Conservation (phyloP, 2,888 invertebrate species). For the Drosophila limbata region DNA sequence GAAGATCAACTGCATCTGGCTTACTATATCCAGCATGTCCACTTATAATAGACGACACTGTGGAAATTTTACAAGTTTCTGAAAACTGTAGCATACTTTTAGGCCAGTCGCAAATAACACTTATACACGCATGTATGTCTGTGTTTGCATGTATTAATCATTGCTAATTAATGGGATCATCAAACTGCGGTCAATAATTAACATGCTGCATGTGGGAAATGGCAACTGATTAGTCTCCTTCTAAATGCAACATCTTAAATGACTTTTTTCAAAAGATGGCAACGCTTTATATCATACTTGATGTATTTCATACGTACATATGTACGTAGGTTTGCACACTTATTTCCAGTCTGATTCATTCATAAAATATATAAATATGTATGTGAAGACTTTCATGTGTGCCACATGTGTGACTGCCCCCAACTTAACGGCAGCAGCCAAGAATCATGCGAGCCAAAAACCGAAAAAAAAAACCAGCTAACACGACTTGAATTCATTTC, state of each 20-base stretch:
- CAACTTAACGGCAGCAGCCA: constrained; percentile 31
- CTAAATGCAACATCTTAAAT: constrained; percentile 18
- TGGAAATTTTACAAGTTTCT: neutral
- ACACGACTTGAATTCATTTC: constrained; percentile 51
- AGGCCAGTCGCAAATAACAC: constrained; percentile 21
- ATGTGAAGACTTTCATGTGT: constrained; percentile 9
- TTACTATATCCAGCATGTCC: too few relatives aligned
- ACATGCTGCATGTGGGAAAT: constrained; percentile 19
- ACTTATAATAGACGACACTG: constrained; percentile 28
- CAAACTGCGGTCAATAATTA: constrained; percentile 41
- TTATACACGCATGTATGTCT: neutral
- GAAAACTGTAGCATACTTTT: constrained; percentile 45
- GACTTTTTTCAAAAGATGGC: neutral
- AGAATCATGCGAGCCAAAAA: constrained; percentile 42
- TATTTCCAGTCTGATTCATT: constrained; percentile 83
- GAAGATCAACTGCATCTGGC: too few relatives aligned
- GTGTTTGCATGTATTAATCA: constrained; percentile 15
- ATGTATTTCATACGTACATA: neutral
- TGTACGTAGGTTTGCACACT: constrained; percentile 39
- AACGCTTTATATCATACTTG: constrained; percentile 2
- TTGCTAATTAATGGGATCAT: constrained; percentile 47
- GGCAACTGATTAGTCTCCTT: constrained; percentile 6
- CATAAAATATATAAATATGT: constrained; percentile 52
- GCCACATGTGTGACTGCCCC: constrained; percentile 10
- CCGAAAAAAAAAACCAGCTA: constrained; percentile 25